Conservation (phyloP, 2,113 vertebrate genomes). For the Oenanthe oenanthe region DNA sequence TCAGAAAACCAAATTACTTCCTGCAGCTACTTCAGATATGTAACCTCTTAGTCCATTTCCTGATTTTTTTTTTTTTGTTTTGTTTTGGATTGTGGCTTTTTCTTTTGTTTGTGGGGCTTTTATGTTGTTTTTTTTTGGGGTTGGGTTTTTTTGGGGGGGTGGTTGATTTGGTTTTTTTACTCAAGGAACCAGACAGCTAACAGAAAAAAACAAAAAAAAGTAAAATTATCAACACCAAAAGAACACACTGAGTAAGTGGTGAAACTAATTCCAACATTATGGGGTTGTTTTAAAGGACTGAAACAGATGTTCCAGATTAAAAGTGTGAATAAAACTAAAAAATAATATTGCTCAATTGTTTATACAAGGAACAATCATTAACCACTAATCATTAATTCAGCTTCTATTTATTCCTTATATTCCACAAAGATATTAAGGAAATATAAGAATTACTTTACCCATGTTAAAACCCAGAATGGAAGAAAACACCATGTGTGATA, state of each 20-base stretch:
- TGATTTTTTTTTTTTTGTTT: background rate
- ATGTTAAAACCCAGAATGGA: background rate
- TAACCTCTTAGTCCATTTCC: background rate
- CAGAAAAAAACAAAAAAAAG: background rate
- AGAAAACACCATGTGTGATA: background rate
- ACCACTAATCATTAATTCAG: background rate
- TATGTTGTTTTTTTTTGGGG: background rate
- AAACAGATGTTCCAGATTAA: background rate
- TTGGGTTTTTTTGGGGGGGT: too few relatives aligned
- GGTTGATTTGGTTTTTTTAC: background rate
- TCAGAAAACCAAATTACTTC: background rate
- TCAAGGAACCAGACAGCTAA: background rate
- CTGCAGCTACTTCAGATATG: rapidly evolving
- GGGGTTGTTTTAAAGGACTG: background rate
- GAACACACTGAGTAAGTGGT: background rate
- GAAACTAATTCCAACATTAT: background rate
- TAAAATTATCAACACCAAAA: background rate
- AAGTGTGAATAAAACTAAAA: background rate
- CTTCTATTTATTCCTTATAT: background rate
- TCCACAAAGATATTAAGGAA: background rate
- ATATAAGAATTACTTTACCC: background rate
- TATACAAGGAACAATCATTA: background rate
- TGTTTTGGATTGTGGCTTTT: background rate
- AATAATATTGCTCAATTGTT: background rate
- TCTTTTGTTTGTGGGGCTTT: too few relatives aligned